Evolutionary conservation across 2,113 vertebrate species (phyloP).

Genomic region (Engystomops pustulosus): DNA sequence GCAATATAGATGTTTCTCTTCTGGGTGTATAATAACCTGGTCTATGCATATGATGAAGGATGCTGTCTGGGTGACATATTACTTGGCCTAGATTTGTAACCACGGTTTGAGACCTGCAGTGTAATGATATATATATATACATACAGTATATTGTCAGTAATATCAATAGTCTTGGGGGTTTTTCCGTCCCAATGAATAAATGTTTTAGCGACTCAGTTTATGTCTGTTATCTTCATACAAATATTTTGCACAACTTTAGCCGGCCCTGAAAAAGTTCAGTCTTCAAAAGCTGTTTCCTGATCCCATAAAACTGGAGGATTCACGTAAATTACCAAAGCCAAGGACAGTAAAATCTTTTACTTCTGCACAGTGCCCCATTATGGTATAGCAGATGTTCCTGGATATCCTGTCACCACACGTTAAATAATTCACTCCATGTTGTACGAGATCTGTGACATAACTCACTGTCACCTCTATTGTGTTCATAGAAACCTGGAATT

Average conservation of each 20-base stretch:
- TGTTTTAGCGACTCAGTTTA: background rate
- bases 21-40: background rate
- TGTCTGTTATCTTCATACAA: constrained; percentile 37
- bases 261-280: constrained; percentile 14
- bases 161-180: background rate
- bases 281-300: constrained; percentile 55
- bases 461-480: constrained; percentile 3
- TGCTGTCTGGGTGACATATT: background rate
- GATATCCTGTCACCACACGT: constrained; percentile 50
- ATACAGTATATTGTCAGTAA: background rate
- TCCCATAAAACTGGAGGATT: constrained; percentile 45
- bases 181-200: background rate
- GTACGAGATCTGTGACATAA: constrained; percentile 32
- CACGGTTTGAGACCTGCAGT: background rate
- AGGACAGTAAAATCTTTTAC: constrained; percentile 56
- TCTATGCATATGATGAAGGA: background rate
- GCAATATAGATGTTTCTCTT: no score
- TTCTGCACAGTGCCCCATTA: constrained; percentile 54
- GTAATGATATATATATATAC: no score
- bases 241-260: constrained; percentile 10
- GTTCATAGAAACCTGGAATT: background rate
- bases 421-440: constrained; percentile 17
- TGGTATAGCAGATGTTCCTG: constrained; percentile 50
- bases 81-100: background rate
- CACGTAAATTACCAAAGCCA: constrained; percentile 48